Base-by-base conservation (phyloP, 2,888 invertebrate species). In the Anthophora plumipes region DNA sequence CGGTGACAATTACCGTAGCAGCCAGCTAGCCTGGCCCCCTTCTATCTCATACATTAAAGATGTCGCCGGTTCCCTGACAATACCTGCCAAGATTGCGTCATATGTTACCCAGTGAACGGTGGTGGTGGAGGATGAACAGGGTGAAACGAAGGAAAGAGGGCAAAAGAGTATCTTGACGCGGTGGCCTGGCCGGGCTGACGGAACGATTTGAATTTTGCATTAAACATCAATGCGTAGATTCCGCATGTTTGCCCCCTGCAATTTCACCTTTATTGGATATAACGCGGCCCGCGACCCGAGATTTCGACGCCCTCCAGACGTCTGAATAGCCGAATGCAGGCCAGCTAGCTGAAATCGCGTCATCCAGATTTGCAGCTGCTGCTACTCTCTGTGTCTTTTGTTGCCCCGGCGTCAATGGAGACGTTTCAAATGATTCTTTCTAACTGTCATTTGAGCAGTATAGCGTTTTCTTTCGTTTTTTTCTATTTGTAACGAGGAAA, bases 191-290 rank as follows among this genome's bases (percentile, higher is more conserved):
- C 76, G 64, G 80, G 81, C 80, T 67, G 72, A 76, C 80, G 72
- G 86, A 81, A 86, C 87, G 84, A 92, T 92, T 92, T 92, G 91
- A 92, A 92, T 92, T 91, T 92, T 92, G 92, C 92, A 92, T 92
- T 92, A 92, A 92, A 92, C 92, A 92, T 92, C 91, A 89, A 91
- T 90, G 90, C 89, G 88, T 90, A 84, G 84, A 85, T 87, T 64
- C 81, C 80, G 77, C 83, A 74, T 85, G 83, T 88, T 88, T 86
- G 87, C 83, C 85, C 86, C 80, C 83, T 71, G 89, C 90, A 91
- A 91, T 92, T 91, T 90, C 88, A 83, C 85, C 90, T 91, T 91
- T 91, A 91, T 91, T 91, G 90, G 84, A 91, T 85, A 82, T 84
- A 76, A 25, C 46, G 6, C 8, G 31, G 31, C 52, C 77, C 79